Base-by-base conservation (phyloP, 2,113 vertebrate genomes). In the Corythornis vintsioides region DNA sequence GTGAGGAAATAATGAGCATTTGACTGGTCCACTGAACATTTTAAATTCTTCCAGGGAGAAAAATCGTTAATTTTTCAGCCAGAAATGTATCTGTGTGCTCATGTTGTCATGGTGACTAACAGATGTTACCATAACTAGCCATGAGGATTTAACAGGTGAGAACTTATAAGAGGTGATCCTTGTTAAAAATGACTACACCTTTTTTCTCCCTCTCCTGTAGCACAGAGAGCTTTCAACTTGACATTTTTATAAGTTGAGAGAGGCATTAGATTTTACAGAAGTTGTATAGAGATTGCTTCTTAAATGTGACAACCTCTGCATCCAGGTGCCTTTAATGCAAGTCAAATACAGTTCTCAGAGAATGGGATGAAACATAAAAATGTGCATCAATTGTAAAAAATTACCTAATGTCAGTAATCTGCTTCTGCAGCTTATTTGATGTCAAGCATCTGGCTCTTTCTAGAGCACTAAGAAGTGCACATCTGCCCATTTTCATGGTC, bases 81-180 rank as follows among this genome's bases (percentile, higher is more conserved):
- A 93, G 80, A 89, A 57, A 52, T 10, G 0, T 52, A 84, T 66
- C 11, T 88, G 59, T 40, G 25, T 67, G 89, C 72, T 89, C 75
- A 50, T 80, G 89, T 96, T 92, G 92, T 80, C 92, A 92, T 96
- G 89, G 94, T 83, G 47, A 96, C 94, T 94, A 91, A 93, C 78
- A 66, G 40, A 28, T 2, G 8, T 93, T 92, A 47, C 75, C 88
- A 33, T 89, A 89, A 77, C 53, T 40, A 92, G 82, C n/a, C 82
- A 92, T 28, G 70, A 88, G 52, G 61, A 67, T 91, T 85, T 83
- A 90, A 80, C 85, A 89, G 87, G 85, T 90, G 76, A 84, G 87
- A 85, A 95, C 69, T 92, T 92, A 12, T 7, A 74, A 80, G 71
- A 91, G 43, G 25, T 42, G 20, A 3, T 70, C 40, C 71, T 79